Base-by-base conservation (phyloP, 37 sponge, comb jelly and placozoan species). In the Halichondria panicea region DNA sequence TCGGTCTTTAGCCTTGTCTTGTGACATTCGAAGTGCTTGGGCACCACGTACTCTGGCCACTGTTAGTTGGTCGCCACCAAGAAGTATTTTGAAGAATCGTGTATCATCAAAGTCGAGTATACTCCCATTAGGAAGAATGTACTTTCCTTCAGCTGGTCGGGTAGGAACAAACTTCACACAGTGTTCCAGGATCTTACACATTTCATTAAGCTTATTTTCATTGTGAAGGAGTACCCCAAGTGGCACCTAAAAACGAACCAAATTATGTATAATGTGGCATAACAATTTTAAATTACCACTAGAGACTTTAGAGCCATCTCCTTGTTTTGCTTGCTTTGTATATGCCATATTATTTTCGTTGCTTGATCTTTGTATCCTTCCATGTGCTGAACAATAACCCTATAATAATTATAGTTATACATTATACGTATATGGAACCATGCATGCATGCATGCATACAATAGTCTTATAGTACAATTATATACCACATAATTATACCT, bases 121-220 rank as follows among this genome's bases (percentile, higher is more conserved):
- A 1, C 33, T 8, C n/a, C 68, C 58, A 67, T 54, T 78, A 28
- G 68, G 68, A 2, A 67, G 57, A 25, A 31, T 32, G 21, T 42
- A 43, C 1, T 55, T 30, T 1, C 63, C 63, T 33, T 70, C 37
- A 8, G 42, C 61, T n/a, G 27, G 37, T 11, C 58, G 22, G 6
- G 71, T 70, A 19, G 83, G 76, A 13, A 74, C 71, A 55, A 69
- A 35, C 24, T 21, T 55, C 70, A 69, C 55, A 0, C 43, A 59
- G 30, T 70, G 63, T 7, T 44, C 52, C 24, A 80, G 4, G 18
- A 59, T 71, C 12, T 64, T 4, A 31, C 19, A 24, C 79, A 79
- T 79, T 22, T 67, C 79, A 68, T 79, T 70, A 21, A 67, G 78
- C 43, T 71, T 80, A 63, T 80, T 80, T 60, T 80, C 72, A 42